These are phyloP conservation scores for Eremophila alpestris DNA, from an alignment of 2,797 vertebrate genomes.

Conservation along the genomic window DNA sequence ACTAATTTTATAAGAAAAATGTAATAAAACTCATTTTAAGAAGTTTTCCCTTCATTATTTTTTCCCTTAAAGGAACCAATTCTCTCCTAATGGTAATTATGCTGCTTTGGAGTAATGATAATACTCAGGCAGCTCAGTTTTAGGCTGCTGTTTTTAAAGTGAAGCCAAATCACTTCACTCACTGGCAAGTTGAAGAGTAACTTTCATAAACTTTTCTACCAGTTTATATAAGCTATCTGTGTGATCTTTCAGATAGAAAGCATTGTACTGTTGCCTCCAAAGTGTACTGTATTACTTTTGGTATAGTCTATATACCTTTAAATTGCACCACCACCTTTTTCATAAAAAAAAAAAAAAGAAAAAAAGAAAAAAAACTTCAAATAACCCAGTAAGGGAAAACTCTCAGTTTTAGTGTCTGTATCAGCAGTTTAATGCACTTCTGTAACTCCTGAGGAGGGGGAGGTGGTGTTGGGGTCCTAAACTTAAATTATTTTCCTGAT, in stretches of 20 bases:
- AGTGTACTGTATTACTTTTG: not conserved
- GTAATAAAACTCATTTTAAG: conserved; percentile 74
- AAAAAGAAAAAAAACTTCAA: not conserved
- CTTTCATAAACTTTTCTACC: conserved; percentile 31
- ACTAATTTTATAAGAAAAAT: conserved; percentile 76
- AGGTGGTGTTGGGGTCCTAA: not conserved
- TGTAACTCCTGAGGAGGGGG: not conserved
- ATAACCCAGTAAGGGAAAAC: not conserved
- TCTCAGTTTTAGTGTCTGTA: not conserved
- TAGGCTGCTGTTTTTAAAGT: conserved; percentile 69
- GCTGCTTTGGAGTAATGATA: conserved; percentile 58
- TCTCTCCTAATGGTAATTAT: conserved; percentile 72
- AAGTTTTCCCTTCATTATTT: conserved; percentile 72
- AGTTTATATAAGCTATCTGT: conserved; percentile 43
- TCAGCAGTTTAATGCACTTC: not conserved
- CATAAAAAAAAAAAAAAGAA: not conserved
- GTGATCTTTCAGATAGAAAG: conserved; percentile 21
- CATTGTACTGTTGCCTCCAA: not conserved
- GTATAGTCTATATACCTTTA: not conserved
- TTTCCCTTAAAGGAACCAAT: conserved; percentile 73
- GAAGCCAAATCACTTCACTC: conserved; percentile 56
- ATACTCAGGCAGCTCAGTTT: conserved; percentile 61
- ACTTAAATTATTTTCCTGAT: not conserved
- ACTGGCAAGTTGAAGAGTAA: conserved; percentile 57
- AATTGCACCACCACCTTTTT: not conserved